Base-by-base conservation (phyloP, 2,113 vertebrate genomes). In the Micronycteris hirsuta region DNA sequence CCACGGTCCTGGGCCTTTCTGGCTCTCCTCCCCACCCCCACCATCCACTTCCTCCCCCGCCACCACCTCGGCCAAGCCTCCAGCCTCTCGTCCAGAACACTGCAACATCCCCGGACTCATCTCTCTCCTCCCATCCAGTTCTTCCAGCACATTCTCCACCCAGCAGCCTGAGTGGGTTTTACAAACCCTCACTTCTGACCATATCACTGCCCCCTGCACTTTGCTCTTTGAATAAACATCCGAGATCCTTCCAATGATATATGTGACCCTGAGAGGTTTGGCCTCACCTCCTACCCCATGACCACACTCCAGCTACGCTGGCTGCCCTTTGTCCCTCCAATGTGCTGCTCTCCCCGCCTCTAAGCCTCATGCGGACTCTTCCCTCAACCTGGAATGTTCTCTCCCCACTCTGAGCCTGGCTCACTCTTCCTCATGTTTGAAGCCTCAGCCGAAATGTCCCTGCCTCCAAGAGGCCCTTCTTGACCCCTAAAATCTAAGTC, bases 361-460 rank as follows among this genome's bases (percentile, higher is more conserved):
- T 2, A 3, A 24, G n/a, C 56, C 41, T 13, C 45, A 17, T 2
- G 2, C 0, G 7, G 33, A 12, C n/a, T 77, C 73, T 67, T 11
- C 61, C 41, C 33, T 49, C 17, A 15, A 9, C 71, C 63, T 31
- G 36, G 45, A 52, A 19, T 5, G 31, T 38, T 68, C 82, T 5
- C 74, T 36, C 47, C 70, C 20, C 4, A 3, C 22, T 5, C 43
- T 1, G 19, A 65, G 11, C 41, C 6, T 36, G 38, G 33, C 41
- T 87, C n/a, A 31, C 56, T 84, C 36, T 47, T 28, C n/a, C 70
- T 36, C 31, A 61, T 0, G 38, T 54, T 19, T 33, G 63, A 67
- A 22, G 13, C 5, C 82, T 87, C 70, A 41, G 20, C 19, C 13
- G 16, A 67, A 73, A 68, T 7, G 56, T 17, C 41, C 13, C 71